Percentiles rank a stretch among this genome's conserved stretches.
Conservation (phyloP, 2,797 vertebrate genomes). For the Chanos chanos region DNA sequence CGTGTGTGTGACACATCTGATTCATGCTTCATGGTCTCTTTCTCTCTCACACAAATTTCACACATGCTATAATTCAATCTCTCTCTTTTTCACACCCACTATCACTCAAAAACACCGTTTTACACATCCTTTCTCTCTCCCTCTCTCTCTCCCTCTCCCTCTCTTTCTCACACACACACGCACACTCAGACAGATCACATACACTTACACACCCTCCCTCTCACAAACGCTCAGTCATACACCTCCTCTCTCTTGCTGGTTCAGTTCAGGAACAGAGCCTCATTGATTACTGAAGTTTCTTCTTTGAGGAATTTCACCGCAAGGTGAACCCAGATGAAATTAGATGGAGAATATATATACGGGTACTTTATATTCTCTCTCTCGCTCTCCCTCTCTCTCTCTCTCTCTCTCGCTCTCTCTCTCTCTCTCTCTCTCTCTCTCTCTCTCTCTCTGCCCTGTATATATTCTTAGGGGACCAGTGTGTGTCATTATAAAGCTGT, state of each 20-base stretch:
- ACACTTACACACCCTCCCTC: too few relatives aligned
- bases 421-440: conserved; percentile 51
- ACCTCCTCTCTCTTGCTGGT: too few relatives aligned
- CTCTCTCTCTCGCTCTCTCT: conserved; percentile 36
- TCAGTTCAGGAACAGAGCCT: background rate
- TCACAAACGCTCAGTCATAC: too few relatives aligned
- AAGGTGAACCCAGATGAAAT: conserved; percentile 58
- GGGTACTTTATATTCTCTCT: conserved; percentile 38
- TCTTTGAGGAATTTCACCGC: conserved; percentile 63
- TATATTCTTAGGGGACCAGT: conserved; percentile 17
- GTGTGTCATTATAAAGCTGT: conserved; percentile 36
- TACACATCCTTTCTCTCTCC: background rate
- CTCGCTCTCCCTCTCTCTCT: background rate
- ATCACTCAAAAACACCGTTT: background rate
- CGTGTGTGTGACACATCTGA: too few relatives aligned
- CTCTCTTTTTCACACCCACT: too few relatives aligned
- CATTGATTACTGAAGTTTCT: conserved; percentile 45
- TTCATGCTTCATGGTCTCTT: too few relatives aligned
- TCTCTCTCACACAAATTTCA: too few relatives aligned
- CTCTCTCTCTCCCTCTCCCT: background rate
- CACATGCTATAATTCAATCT: too few relatives aligned
- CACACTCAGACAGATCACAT: background rate
- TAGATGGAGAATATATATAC: conserved; percentile 58
- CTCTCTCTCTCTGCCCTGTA: conserved; percentile 51
- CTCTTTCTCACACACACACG: background rate